Percentiles rank a stretch among this genome's conserved stretches.
Conservation (phyloP, 2,797 vertebrate genomes). For the Darevskia nairensis region DNA sequence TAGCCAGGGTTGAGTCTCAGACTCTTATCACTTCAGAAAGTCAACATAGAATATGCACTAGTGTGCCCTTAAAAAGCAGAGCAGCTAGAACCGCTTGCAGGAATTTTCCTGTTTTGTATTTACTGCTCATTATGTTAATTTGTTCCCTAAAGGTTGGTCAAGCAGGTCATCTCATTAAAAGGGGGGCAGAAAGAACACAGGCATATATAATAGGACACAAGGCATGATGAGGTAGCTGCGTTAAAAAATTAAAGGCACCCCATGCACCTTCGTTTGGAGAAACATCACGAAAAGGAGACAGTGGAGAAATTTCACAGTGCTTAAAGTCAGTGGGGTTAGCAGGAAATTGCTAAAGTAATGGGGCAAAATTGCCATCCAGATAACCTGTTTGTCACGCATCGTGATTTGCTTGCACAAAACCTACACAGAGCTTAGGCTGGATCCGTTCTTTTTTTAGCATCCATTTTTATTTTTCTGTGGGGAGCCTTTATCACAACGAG, state of each 20-base stretch:
- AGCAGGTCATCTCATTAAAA: constrained; percentile 6
- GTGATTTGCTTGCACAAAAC: too few relatives aligned
- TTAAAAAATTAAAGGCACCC: background rate
- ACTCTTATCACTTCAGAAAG: background rate
- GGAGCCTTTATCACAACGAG: too few relatives aligned
- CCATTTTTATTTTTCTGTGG: too few relatives aligned
- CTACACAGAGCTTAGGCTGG: too few relatives aligned
- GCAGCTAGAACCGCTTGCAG: background rate
- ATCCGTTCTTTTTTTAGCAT: too few relatives aligned
- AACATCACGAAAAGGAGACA: background rate
- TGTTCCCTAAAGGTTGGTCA: constrained; percentile 3
- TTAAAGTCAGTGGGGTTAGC: background rate
- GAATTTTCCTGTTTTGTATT: background rate
- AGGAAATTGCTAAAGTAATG: background rate
- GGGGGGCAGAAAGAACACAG: too few relatives aligned
- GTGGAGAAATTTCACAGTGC: background rate
- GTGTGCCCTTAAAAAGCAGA: background rate
- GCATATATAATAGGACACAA: background rate
- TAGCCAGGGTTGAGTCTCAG: background rate
- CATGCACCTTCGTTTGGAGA: background rate
- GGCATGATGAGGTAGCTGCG: background rate
- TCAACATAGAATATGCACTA: too few relatives aligned
- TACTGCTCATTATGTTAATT: constrained; percentile 3
- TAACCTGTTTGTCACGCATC: too few relatives aligned
- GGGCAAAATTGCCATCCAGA: background rate